Conservation (phyloP, 2,797 vertebrate species). For the Semaprochilodus insignis region DNA sequence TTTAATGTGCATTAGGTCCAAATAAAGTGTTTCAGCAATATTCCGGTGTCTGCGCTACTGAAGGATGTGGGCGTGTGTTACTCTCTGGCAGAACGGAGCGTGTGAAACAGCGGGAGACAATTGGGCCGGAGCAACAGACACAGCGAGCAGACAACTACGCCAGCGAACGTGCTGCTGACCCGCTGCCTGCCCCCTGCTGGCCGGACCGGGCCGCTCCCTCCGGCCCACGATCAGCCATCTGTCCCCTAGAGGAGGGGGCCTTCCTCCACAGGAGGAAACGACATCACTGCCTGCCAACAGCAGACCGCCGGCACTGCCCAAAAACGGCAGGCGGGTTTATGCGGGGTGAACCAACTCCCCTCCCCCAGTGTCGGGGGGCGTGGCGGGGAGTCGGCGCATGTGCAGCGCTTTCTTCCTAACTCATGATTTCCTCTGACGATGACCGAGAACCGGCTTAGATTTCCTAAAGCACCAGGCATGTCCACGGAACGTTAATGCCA, state of each 20-base stretch:
- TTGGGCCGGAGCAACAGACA: slow-evolving; percentile 11
- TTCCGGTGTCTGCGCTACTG: not conserved
- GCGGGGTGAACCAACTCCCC: slow-evolving; percentile 14
- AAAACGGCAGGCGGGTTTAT: not conserved
- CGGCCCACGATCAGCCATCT: slow-evolving; percentile 71
- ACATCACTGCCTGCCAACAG: slow-evolving; percentile 48
- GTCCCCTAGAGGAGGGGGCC: slow-evolving; percentile 69
- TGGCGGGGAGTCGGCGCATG: slow-evolving; percentile 6
- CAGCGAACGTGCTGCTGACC: slow-evolving; percentile 37
- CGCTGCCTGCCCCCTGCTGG: slow-evolving; percentile 46
- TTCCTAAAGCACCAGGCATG: not conserved
- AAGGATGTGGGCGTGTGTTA: slow-evolving; percentile 8
- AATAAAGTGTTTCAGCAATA: not conserved
- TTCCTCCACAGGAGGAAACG: slow-evolving; percentile 64
- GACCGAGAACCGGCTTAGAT: not conserved
- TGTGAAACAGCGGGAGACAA: slow-evolving; percentile 18
- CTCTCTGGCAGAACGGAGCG: slow-evolving; percentile 15
- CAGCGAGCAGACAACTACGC: not conserved
- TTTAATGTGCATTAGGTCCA: not conserved
- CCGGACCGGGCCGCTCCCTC: slow-evolving; percentile 41
- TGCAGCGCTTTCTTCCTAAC: not conserved
- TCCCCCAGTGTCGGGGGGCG: not conserved
- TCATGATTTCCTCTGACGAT: not conserved
- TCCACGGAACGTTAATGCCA: too few relatives aligned
- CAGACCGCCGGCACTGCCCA: slow-evolving; percentile 28